A percentile compares a stretch with the other conserved stretches of the same genome.
Conservation (phyloP, 2,888 invertebrate species). For the Parnassius glacialis region DNA sequence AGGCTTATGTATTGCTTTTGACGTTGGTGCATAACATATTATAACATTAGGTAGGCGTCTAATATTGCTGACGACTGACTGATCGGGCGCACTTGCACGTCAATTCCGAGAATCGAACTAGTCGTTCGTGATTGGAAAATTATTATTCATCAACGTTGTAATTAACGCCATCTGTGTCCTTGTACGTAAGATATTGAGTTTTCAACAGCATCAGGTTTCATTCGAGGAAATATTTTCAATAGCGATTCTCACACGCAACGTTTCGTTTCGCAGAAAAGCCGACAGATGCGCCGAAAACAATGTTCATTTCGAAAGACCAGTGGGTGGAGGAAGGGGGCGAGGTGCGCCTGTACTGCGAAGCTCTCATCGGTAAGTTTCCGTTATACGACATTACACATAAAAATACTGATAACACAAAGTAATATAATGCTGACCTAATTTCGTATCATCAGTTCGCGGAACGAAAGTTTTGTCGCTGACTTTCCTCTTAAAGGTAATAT, state of each 20-base stretch:
- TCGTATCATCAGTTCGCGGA: conserved; percentile 21
- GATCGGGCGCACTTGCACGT: conserved; percentile 17
- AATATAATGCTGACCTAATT: conserved; percentile 17
- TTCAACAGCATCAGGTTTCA: conserved; percentile 23
- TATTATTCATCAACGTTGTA: conserved; percentile 17
- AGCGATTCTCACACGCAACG: conserved; percentile 20
- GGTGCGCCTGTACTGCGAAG: conserved; percentile 88
- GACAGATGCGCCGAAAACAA: conserved; percentile 82
- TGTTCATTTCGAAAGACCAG: conserved; percentile 85
- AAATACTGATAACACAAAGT: conserved; percentile 22
- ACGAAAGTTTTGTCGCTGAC: conserved; percentile 22
- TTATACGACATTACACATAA: conserved; percentile 18
- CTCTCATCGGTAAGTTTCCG: conserved; percentile 84
- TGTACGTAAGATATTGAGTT: background rate
- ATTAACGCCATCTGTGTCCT: conserved; percentile 17
- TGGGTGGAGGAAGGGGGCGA: conserved; percentile 82
- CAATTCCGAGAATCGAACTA: conserved; percentile 18
- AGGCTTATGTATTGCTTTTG: conserved; percentile 10
- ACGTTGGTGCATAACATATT: conserved; percentile 2
- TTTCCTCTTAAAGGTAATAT: conserved; percentile 16
- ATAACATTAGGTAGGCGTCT: conserved; percentile 12
- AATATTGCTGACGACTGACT: conserved; percentile 11
- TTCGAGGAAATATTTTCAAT: conserved; percentile 25
- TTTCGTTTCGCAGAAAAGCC: conserved; percentile 79
- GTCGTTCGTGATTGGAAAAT: conserved; percentile 18